phyloP scores from a whole-genome alignment of 2,888 invertebrate species.

The Timema podura region DNA sequence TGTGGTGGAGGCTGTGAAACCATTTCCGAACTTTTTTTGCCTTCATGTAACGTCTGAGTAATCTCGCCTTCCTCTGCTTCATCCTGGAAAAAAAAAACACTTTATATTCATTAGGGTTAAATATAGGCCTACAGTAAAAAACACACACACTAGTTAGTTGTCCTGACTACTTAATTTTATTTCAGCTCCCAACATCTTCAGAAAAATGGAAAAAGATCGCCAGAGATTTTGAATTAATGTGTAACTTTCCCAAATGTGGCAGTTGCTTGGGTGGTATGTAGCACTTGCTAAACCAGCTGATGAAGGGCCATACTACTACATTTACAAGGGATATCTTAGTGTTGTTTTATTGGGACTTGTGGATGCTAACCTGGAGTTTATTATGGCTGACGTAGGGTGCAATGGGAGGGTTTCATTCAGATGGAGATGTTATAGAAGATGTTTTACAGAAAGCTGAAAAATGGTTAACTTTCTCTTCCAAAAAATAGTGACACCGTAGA shows the following conservation, averaged over 20 bases:
- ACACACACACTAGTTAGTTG: too few relatives aligned
- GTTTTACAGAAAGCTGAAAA: background rate
- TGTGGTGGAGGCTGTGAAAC: constrained; percentile 4
- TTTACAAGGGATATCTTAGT: too few relatives aligned
- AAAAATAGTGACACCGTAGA: constrained; percentile 9
- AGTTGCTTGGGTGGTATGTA: background rate
- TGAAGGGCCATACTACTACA: background rate
- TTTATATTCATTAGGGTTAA: too few relatives aligned
- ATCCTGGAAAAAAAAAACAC: constrained; percentile 8
- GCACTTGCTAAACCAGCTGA: background rate
- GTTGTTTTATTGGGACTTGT: background rate
- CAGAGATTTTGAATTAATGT: background rate
- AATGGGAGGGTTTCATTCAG: constrained; percentile 2
- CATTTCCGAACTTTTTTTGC: constrained; percentile 3
- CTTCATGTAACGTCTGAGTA: background rate
- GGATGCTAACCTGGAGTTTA: background rate
- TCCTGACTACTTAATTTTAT: background rate
- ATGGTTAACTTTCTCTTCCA: background rate
- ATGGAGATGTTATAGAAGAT: background rate
- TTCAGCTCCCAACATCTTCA: background rate
- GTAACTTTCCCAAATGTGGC: background rate
- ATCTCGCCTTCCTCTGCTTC: constrained; percentile 6
- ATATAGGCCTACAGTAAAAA: too few relatives aligned
- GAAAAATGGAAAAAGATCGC: constrained; percentile 1
- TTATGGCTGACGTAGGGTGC: background rate